Evolutionary conservation across 2,888 invertebrate species (phyloP).

Genomic region (Gibbula magus): DNA sequence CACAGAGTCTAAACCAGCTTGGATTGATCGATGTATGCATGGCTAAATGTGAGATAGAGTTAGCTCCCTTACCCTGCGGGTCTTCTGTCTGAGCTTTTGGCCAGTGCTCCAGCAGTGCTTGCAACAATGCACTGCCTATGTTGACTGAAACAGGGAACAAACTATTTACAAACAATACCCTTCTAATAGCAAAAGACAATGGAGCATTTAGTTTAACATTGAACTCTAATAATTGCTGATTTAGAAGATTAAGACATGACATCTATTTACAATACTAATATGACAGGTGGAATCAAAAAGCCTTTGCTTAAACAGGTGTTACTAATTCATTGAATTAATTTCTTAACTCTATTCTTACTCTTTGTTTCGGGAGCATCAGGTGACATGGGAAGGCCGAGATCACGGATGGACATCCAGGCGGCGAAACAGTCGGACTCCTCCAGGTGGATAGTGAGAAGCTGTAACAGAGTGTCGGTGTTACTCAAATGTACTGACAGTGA

Average conservation of each 20-base stretch:
- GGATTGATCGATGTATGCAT: too few species aligned
- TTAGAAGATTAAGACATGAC: too few species aligned
- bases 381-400: conserved; percentile 87
- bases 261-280: too few species aligned
- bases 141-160: conserved; percentile 81
- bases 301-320: too few species aligned
- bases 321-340: too few species aligned
- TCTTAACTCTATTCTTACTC: conserved; percentile 79
- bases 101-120: conserved; percentile 97
- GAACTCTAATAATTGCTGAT: too few species aligned
- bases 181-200: neutral
- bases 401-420: conserved; percentile 98
- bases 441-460: conserved; percentile 97
- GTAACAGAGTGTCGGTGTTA: too few species aligned
- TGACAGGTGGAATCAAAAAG: too few species aligned
- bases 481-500: too few species aligned
- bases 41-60: too few species aligned
- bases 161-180: neutral
- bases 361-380: conserved; percentile 84
- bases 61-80: conserved; percentile 49
- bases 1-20: too few species aligned
- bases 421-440: conserved; percentile 98
- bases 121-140: conserved; percentile 93
- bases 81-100: conserved; percentile 73
- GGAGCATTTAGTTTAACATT: too few species aligned